Evolutionary conservation across 2,113 vertebrate species (phyloP), one percentile per base, ranked within the genome.

Genomic region (Aythya baeri): DNA sequence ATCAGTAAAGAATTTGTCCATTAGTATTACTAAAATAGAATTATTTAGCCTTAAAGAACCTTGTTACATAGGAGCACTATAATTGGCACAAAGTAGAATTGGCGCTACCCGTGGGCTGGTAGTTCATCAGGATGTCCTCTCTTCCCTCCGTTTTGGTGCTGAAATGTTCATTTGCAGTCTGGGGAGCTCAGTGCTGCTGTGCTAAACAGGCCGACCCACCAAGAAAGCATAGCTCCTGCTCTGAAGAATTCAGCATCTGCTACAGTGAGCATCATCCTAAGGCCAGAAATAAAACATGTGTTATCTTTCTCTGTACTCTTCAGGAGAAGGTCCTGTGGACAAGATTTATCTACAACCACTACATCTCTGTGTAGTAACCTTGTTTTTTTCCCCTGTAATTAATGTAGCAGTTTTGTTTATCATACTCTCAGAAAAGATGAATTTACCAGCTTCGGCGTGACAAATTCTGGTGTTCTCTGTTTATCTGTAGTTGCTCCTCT

Each of bases 361-460:
- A 9, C 65, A 31, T 84, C 76, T 95, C 96, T 70, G 58, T 50
- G 83, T 38, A 76, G 68, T 88, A 92, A 29, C 86, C 88, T 79
- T 73, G 49, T 32, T 94, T 97, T 96, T 93, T 97, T 97, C 91
- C 57, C 1, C 89, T 70, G 15, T 91, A 88, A 84, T 97, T 70
- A 41, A 70, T 2, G 32, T 17, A 46, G 83, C 46, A 57, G 54
- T 78, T 77, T 26, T 54, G n/a, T 44, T 97, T 83, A 94, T 89
- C 87, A 49, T 91, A 32, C 73, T 86, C 96, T 92, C 68, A 43
- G 87, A 94, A 92, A 96, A 90, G 79, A 92, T 79, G 85, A 62
- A 63, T 97, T 96, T 91, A 11, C 91, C 86, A 50, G 84, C 61
- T 77, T 68, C 57, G 6, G 13, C 66, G 23, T 89, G 96, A 92